phyloP scores from a whole-genome alignment of 2,797 vertebrate genomes.

The Nannoperca obscura region DNA sequence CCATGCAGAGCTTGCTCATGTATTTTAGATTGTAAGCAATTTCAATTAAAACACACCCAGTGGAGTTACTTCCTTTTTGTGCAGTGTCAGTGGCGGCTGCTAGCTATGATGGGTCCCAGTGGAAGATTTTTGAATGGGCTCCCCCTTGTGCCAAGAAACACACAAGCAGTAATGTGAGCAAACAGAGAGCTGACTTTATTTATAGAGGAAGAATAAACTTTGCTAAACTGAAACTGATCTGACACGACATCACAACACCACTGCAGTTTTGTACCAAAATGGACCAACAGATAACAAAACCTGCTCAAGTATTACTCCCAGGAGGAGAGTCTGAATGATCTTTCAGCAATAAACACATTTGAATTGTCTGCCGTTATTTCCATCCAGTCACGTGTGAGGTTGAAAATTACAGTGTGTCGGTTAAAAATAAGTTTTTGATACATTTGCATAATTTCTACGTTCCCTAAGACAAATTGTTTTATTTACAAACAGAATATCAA shows the following conservation, averaged over 20 bases:
- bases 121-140: neutral
- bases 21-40: constrained; percentile 55
- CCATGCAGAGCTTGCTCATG: constrained; percentile 45
- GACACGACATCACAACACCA: neutral
- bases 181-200: neutral
- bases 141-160: neutral
- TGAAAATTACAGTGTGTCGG: neutral
- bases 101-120: neutral
- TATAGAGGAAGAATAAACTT: neutral
- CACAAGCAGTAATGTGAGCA: neutral
- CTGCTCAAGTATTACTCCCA: neutral
- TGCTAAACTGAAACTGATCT: neutral
- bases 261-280: neutral
- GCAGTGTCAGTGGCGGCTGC: neutral
- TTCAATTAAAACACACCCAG: constrained; percentile 56
- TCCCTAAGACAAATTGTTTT: neutral
- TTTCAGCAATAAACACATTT: neutral
- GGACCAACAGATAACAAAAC: neutral
- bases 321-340: neutral
- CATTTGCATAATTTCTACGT: neutral
- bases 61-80: constrained; percentile 28
- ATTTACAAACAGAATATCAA: neutral
- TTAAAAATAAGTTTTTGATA: neutral
- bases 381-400: neutral
- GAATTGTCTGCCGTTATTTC: neutral